Evolutionary conservation across 2,888 invertebrate species (phyloP), one percentile per base, ranked within the genome.

Genomic region (Lasioglossum figueresi): DNA sequence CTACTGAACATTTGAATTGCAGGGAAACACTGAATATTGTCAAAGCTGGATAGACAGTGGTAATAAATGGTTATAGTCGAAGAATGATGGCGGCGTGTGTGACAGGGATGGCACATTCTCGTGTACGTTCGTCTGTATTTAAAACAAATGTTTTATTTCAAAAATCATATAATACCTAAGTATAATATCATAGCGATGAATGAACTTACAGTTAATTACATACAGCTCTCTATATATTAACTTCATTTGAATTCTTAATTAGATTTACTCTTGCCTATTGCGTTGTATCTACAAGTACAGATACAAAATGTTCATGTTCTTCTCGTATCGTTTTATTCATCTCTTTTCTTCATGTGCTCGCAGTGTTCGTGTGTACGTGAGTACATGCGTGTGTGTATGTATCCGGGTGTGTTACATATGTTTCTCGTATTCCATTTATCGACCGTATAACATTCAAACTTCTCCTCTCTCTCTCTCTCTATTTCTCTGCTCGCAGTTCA

Each of bases 121-220:
- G 82, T 86, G 82, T 83, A 84, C 81, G 43, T 79, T 83, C 72
- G 82, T 79, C 52, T 90, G 86, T 93, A 93, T 94, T 94, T 92
- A 94, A 94, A 94, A 94, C 94, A 94, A 94, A 94, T 93, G 90
- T 94, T 94, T 94, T 94, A 93, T 94, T 94, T 93, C 90, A 93
- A 94, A 95, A 95, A 94, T 94, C 94, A 94, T 94, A 94, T 93
- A 90, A 90, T 93, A 93, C 92, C 93, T 94, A 94, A 93, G 92
- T 93, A 92, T 94, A 94, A 93, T 94, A 93, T 94, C 93, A 93
- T 94, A 94, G 94, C 94, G 91, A 94, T 92, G 92, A 94, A 94
- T 94, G 90, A 94, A 94, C 93, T 94, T 93, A 93, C 91, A 91
- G 86, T 93, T 93, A 93, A 94, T 93, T 94, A 94, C 94, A 94